Evolutionary conservation across 53 echinoderm and acorn worm species (phyloP), one percentile per base, ranked within the genome.

Genomic region (Echinometra lucunter): DNA sequence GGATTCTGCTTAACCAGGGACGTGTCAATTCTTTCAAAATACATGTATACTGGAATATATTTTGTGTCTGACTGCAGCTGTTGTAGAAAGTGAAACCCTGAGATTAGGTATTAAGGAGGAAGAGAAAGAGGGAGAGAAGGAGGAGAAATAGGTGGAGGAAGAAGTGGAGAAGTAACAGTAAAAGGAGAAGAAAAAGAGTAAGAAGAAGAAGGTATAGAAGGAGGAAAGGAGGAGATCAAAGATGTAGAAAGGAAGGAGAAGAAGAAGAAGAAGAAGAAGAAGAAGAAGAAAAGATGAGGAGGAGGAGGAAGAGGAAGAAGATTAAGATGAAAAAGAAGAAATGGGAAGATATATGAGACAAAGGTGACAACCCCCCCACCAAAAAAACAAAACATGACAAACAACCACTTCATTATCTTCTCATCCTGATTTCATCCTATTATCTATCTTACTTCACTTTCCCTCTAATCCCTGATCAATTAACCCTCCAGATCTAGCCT

Each of bases 371-470:
- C 21, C 23, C n/a, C 25, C n/a, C n/a, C 6, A 25, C 13, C 56
- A 66, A 21, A 27, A 66, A 18, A 66, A 66, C 27, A 69, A 69
- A 16, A 78, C 15, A 78, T 15, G 21, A 72, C 32, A 34, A 35
- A 72, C 32, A 72, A 34, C 72, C 42, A 42, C 42, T 38, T 78
- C 42, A 78, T 78, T 78, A 78, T 78, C 78, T 78, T 78, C 40
- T 21, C 38, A 78, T 78, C 42, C 35, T 78, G 78, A 19, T 42
- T 78, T 78, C 78, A 42, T 42, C 19, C 21, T 78, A 40, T 37
- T 7, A 30, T 10, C 21, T 6, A 6, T 42, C 78, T 6, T 23
- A 19, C 34, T 69, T 69, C 32, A 32, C 69, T 32, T 69, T 78
- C 23, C 18, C 21, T 38, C 75, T 38, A 42, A 75, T 75, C 78